These are phyloP conservation scores for cat (Felis catus) DNA, from an alignment of 2,113 vertebrate genomes.

Conservation along the genomic window F.catus_Fca126_mat1.0 CM031419.1:45369001-45369500, in stretches of 20 bases:
- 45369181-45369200: background rate
- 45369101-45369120: background rate
- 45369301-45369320: background rate
- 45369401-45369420: background rate
- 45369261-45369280: slow-evolving; percentile 8
- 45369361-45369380: background rate
- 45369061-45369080: background rate
- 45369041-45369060: background rate
- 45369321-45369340: background rate
- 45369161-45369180: background rate
- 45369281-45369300: background rate
- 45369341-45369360: background rate
- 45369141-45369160: background rate
- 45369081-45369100: background rate
- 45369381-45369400: background rate
- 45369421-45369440: background rate
- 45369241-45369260: background rate
- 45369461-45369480: background rate
- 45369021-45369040: background rate
- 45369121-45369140: background rate
- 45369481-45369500: background rate
- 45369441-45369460: background rate
- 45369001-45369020: slow-evolving; percentile 46
- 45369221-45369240: slow-evolving; percentile 7
- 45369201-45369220: background rate